Evolutionary conservation across 2,888 invertebrate species (phyloP).

Genomic region (Desoria tigrina): DNA sequence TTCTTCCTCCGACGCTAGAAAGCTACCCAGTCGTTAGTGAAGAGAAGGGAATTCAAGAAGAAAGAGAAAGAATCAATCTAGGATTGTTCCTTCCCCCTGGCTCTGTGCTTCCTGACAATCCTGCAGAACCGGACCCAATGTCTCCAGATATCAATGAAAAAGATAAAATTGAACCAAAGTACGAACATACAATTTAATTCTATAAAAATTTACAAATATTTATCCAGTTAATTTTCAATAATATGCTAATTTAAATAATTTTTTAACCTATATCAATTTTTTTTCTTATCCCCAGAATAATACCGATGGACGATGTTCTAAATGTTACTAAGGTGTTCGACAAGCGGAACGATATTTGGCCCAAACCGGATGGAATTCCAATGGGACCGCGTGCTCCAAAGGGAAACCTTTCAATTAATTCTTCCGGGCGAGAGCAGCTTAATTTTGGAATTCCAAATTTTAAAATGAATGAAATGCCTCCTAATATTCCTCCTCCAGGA

Average conservation of each 20-base stretch:
- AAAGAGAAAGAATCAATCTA: conserved; percentile 80
- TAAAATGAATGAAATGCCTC: not conserved
- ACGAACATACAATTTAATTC: conserved; percentile 16
- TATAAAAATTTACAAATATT: conserved; percentile 2
- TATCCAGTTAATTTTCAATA: not conserved
- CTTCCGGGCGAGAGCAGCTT: not conserved
- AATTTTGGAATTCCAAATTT: not conserved
- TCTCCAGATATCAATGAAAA: conserved; percentile 21
- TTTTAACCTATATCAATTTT: not conserved
- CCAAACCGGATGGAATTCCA: conserved; percentile 75
- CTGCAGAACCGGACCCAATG: conserved; percentile 82
- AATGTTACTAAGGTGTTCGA: conserved; percentile 79
- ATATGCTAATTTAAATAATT: conserved; percentile 5
- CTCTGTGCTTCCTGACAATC: conserved; percentile 72
- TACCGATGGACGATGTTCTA: conserved; percentile 85
- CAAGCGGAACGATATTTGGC: conserved; percentile 76
- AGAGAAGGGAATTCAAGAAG: conserved; percentile 83
- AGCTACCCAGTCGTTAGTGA: conserved; percentile 66
- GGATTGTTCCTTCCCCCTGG: conserved; percentile 73
- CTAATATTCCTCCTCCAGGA: not conserved
- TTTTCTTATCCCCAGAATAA: conserved; percentile 61
- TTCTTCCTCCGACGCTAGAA: conserved; percentile 58
- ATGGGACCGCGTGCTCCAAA: not conserved
- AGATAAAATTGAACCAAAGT: conserved; percentile 36
- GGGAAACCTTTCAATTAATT: not conserved